Base-by-base conservation (phyloP, 2,888 invertebrate species). In the Caenorhabditis uteleia region DNA sequence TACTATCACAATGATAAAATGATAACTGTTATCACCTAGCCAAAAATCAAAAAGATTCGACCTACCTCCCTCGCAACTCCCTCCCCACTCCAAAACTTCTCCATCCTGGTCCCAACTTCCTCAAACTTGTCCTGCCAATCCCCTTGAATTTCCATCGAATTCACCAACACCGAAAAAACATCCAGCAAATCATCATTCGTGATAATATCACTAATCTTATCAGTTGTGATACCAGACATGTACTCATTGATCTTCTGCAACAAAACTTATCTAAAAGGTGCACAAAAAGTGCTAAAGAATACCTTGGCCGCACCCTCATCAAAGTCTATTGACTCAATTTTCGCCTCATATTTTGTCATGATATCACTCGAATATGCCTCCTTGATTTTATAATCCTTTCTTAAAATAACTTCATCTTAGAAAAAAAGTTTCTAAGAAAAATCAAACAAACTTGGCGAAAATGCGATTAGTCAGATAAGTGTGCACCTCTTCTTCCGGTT, bases 141-240 rank as follows among this genome's bases (percentile, higher is more conserved):
- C 4, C 56, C 69, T 42, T 69, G 54, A 29, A 69, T 47, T 29
- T 59, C 61, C 1, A 69, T 45, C 1, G 69, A 65, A 26, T 69
- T 69, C 14, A 69, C 26, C 2, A 69, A 44, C 39, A 69, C 51
- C 20, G 65, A 55, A 16, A 58, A 61, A 6, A 65, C 54, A 55
- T 50, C 55, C 42, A 49, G 45, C 39, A 65, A 50, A 21, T 44
- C 40, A 38, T 65, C 42, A 20, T 50, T 31, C 40, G 43, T 61
- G 0, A 61, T 23, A 50, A 55, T 55, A 21, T 61, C 43, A 1
- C 14, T 14, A 3, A 61, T 55, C 26, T 49, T 55, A n/a, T 47
- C 55, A 25, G 46, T 55, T 0, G 61, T 61, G n/a, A 27, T 36
- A 7, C 55, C 55, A 4, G 43, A 38, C 16, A 61, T 55, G 23